Evolutionary conservation across 1,140 invertebrate genomes (phyloP).

Genomic region (Saccostrea echinata): DNA sequence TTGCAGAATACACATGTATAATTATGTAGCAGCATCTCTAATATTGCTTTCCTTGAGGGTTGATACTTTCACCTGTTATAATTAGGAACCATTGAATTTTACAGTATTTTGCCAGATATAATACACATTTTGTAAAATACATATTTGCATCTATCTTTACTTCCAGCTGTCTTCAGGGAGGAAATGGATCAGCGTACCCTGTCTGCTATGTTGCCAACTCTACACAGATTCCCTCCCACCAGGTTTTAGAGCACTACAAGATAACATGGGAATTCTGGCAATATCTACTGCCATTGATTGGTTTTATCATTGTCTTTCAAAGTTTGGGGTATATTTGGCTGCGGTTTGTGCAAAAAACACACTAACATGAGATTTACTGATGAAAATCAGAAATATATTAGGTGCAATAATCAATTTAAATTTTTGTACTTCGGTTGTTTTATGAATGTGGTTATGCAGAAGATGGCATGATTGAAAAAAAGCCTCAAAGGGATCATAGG

Average conservation of each 20-base stretch:
- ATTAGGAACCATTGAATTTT: too few relatives aligned
- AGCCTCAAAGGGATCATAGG: too few relatives aligned
- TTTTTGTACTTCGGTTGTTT: too few relatives aligned
- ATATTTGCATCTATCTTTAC: background rate
- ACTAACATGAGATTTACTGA: background rate
- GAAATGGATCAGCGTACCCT: background rate
- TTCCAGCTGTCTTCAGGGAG: background rate
- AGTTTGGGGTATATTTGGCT: constrained; percentile 63
- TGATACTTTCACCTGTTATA: too few relatives aligned
- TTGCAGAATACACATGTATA: too few relatives aligned
- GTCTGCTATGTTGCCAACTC: background rate
- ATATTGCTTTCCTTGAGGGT: too few relatives aligned
- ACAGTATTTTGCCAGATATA: too few relatives aligned
- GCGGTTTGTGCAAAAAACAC: constrained; percentile 62
- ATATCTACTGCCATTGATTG: constrained; percentile 63
- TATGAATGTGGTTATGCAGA: too few relatives aligned
- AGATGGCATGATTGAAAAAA: too few relatives aligned
- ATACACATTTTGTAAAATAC: too few relatives aligned
- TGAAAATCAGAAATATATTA: background rate
- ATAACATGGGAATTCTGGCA: constrained; percentile 62
- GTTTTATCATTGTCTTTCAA: constrained; percentile 59
- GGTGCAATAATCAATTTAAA: background rate
- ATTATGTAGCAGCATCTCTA: too few relatives aligned
- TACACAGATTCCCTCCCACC: constrained; percentile 54
- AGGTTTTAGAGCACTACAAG: constrained; percentile 60